Evolutionary conservation across 2,888 invertebrate genomes (phyloP), one percentile per base, ranked within the genome.

Genomic region (Apodemia mormo): DNA sequence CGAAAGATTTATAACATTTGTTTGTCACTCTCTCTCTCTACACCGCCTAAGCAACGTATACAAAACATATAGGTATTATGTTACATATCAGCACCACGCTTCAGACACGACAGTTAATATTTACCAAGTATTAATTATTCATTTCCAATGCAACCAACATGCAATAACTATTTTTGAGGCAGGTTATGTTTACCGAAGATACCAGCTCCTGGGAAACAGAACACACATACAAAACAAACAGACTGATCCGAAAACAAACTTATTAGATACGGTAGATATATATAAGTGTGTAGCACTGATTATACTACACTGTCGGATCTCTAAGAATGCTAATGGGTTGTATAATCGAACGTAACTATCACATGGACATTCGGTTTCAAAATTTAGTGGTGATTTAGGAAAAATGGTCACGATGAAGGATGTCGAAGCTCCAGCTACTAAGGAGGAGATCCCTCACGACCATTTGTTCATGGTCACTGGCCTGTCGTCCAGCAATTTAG

Each of bases 381-480:
- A 12, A 69, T 61, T 33, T 71, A 45, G 45, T 56, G 37, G 33
- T 66, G 45, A 9, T 61, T 9, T 14, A 71, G 22, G 67, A 40
- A 80, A 78, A 29, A 90, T 87, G 85, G 86, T 84, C 74, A 74
- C 72, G 52, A 77, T 77, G 61, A 82, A 80, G 56, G 92, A 92
- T 54, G 82, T 82, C 0, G 85, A 85, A 69, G 80, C 81, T 0
- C 75, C 80, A 5, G 73, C 76, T 49, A 73, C 66, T 7, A 81
- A 80, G 68, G 91, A 89, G 69, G 91, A 88, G 74, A 91, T 92
- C 0, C 83, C 90, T 0, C 91, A 90, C 65, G 90, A 89, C 71
- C 92, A 92, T 68, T 80, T 92, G 1, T 93, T 84, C 73, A 89
- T 82, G 75, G 91, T 92, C 54, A 92, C 92, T 0, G 92, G 92